These are phyloP conservation scores for Hydrozoanthus tunicans DNA, from an alignment of 64 coral and sea anemone species.

Conservation along the genomic window DNA sequence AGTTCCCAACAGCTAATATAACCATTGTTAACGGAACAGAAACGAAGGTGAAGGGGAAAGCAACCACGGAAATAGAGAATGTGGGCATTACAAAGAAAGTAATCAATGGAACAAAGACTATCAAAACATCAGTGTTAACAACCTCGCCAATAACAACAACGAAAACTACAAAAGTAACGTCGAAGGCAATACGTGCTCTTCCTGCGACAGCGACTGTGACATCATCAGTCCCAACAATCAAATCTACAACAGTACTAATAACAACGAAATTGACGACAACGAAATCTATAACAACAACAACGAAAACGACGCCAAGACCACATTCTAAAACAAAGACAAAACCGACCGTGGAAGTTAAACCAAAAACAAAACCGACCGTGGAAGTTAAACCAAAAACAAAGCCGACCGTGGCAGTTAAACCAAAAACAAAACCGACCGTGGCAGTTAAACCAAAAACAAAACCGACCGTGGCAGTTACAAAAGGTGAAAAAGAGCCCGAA, in stretches of 20 bases:
- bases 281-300: neutral
- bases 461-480: neutral
- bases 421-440: neutral
- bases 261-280: neutral
- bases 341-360: neutral
- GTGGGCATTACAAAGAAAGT: too few species aligned
- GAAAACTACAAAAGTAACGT: neutral
- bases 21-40: conserved; percentile 18
- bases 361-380: neutral
- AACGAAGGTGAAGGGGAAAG: neutral
- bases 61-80: neutral
- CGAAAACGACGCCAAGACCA: neutral
- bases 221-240: neutral
- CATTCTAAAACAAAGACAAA: neutral
- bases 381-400: neutral
- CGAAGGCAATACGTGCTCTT: neutral
- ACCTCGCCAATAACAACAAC: neutral
- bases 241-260: neutral
- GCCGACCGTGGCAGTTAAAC: neutral
- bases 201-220: neutral
- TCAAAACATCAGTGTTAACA: too few species aligned
- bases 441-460: neutral
- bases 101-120: neutral
- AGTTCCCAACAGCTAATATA: neutral
- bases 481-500: neutral